Conservation (phyloP, 2,113 vertebrate genomes). For the Pygathrix nemaeus region DNA sequence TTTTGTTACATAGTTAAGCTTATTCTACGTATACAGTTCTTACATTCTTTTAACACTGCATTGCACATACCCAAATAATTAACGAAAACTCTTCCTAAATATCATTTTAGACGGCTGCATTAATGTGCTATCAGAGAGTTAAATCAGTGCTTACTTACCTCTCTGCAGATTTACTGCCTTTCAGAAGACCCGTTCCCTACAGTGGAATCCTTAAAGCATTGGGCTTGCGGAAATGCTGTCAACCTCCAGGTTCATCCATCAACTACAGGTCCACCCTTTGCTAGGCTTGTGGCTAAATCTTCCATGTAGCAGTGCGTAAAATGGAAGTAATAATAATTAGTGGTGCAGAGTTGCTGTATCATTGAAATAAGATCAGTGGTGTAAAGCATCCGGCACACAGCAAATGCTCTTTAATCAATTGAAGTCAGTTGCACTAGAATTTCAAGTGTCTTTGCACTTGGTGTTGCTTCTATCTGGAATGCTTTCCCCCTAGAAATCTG, state of each 20-base stretch:
- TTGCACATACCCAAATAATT: background rate
- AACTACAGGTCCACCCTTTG: background rate
- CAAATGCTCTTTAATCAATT: background rate
- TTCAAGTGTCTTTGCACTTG: background rate
- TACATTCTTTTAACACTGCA: background rate
- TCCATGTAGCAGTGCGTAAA: background rate
- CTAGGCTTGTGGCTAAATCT: background rate
- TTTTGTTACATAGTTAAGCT: background rate
- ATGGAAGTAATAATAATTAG: background rate
- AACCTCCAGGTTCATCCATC: background rate
- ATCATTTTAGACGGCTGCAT: background rate
- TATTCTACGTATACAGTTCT: background rate
- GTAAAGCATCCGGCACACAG: accelerated
- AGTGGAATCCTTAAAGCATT: background rate
- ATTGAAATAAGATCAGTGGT: background rate
- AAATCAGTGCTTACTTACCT: background rate
- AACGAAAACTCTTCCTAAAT: background rate
- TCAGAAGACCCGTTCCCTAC: background rate
- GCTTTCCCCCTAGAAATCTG: background rate
- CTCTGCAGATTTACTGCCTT: background rate
- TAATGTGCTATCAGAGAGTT: background rate
- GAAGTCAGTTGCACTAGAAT: background rate
- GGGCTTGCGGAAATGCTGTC: background rate
- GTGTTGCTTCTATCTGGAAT: background rate
- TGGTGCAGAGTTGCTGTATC: background rate